phyloP scores from a whole-genome alignment of 2,797 vertebrate species.

The Gallinago solitaria region DNA sequence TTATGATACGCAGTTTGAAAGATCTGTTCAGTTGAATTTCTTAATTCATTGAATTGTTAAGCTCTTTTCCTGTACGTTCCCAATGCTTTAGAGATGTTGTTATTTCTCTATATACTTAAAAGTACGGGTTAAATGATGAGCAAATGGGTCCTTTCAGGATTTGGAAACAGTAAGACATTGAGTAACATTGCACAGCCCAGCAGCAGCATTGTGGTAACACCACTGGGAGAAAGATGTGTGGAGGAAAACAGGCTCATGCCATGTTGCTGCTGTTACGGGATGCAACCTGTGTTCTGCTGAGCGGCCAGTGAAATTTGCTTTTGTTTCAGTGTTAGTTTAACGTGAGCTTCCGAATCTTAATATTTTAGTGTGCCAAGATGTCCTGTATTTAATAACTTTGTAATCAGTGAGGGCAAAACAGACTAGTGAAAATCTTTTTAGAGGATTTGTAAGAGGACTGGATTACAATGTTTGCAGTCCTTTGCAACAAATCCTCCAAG shows the following conservation, averaged over 20 bases:
- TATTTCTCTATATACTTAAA: background rate
- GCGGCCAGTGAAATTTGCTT: background rate
- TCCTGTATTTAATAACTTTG: background rate
- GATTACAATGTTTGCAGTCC: background rate
- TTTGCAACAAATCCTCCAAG: background rate
- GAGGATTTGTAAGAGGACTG: background rate
- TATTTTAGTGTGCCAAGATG: accelerated
- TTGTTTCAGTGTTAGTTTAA: background rate
- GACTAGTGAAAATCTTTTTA: background rate
- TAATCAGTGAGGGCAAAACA: background rate
- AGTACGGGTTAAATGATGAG: background rate
- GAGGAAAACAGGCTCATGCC: accelerated
- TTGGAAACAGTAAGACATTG: background rate
- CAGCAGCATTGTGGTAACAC: background rate
- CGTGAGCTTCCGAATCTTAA: accelerated
- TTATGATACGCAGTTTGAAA: background rate
- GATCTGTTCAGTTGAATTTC: background rate
- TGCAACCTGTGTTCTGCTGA: background rate
- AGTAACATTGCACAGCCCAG: background rate
- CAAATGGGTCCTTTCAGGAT: background rate
- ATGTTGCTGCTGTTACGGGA: background rate
- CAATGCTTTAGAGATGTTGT: background rate
- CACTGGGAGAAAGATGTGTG: accelerated
- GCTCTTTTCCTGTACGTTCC: background rate
- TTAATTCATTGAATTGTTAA: background rate